Base-by-base conservation (phyloP, 2,113 vertebrate species). In the Peromyscus polionotus region DNA sequence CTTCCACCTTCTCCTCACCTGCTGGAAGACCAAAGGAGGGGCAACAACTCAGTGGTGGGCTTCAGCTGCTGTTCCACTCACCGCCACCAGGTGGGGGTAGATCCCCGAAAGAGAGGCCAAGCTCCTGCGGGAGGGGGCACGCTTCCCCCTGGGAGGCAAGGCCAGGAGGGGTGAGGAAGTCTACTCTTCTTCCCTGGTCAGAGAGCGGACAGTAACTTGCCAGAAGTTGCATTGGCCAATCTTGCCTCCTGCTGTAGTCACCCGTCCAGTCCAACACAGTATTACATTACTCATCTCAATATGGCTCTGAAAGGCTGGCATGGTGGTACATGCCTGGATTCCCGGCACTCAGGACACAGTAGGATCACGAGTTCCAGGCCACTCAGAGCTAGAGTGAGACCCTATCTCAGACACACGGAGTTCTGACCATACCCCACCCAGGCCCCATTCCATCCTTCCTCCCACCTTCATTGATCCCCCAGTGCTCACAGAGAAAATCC, bases 1-100 rank as follows among this genome's bases (percentile, higher is more conserved):
- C 31, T 90, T 48, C 98, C 98, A 98, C 68, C 79, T 93, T 68
- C 94, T 97, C 42, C 59, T 95, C 8, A 98, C 61, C 95, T 98
- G 95, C 89, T 77, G 90, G 36, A 65, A 92, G 73, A 92, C 77
- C 84, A 76, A 65, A n/a, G 33, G 1, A 12, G 0, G 4, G 10
- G 13, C 70, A 54, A 90, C 77, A 9, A 10, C 8, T 1, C 1
- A 14, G n/a, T 0, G 42, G 72, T 73, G 90, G 95, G 93, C 42
- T 77, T 84, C 80, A 24, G 83, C 33, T 97, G 94, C 67, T 93
- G n/a, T 97, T 97, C 91, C 89, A 75, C 20, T 63, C 28, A n/a
- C 0, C 24, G 87, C 96, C 97, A 96, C 93, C 3, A 91, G 97
- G 93, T 95, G 96, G 98, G 28, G 88, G 77, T 84, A 97, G 96